Evolutionary conservation across 1,140 invertebrate species (phyloP), one percentile per base, ranked within the genome.

Genomic region (Eumeta japonica): DNA sequence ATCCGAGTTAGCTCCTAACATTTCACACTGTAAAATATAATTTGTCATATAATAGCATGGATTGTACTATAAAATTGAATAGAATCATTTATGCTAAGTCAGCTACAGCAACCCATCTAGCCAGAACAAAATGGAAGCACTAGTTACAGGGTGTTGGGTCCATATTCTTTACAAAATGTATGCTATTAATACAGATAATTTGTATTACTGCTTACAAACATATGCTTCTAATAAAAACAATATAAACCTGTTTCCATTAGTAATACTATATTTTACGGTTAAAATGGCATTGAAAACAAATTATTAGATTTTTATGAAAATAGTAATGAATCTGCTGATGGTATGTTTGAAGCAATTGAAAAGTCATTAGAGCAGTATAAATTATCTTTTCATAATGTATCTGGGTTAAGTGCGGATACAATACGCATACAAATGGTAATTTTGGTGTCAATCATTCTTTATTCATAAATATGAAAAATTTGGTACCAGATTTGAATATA

Each of bases 321-420:
- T 24, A 7, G 20, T 24, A n/a, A 24, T n/a, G n/a, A n/a, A n/a
- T n/a, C n/a, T n/a, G n/a, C n/a, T n/a, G n/a, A n/a, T n/a, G n/a
- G n/a, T n/a, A n/a, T n/a, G n/a, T n/a, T n/a, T n/a, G n/a, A n/a
- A n/a, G n/a, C n/a, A n/a, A n/a, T n/a, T n/a, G n/a, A 36, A 39
- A 37, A 41, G 3, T 43, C 28, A 39, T 18, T 43, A 19, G 30
- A 24, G 17, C 15, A 43, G 28, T 33, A 17, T 18, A 35, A 35
- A 9, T 16, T 35, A 16, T 13, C 34, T 9, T 35, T 35, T 16
- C 7, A 35, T 11, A 35, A 35, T 4, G 16, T 35, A 35, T 18
- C 34, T 5, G 34, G n/a, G 19, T 14, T 50, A 24, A 50, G 46
- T 39, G 49, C 41, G 14, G 49, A 55, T 15, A 51, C n/a, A n/a